Evolutionary conservation across 2,113 vertebrate genomes (phyloP).

Genomic region (Columbina picui): DNA sequence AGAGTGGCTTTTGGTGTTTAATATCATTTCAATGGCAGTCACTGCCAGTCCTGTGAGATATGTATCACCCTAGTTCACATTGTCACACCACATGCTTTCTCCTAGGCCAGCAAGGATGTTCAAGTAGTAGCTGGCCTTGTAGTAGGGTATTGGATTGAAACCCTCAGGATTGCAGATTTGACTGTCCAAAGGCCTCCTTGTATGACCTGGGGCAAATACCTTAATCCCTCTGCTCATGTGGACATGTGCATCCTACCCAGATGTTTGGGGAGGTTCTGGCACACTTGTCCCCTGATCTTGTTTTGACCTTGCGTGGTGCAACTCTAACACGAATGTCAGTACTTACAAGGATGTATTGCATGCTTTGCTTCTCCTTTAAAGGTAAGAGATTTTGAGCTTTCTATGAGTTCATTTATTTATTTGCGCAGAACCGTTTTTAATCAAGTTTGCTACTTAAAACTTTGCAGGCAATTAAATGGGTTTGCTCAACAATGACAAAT

Average conservation of each 20-base stretch:
- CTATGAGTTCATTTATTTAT: not conserved
- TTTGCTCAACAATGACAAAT: conserved; percentile 20
- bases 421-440: not conserved
- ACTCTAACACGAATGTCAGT: not conserved
- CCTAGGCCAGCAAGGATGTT: not conserved
- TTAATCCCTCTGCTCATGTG: not conserved
- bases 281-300: not conserved
- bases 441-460: not conserved
- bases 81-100: not conserved
- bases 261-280: not conserved
- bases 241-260: not conserved
- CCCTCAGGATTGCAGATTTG: not conserved
- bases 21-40: not conserved
- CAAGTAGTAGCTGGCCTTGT: not conserved
- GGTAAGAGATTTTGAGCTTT: not conserved
- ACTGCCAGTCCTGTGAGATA: not conserved
- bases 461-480: not conserved
- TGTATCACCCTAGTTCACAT: not conserved
- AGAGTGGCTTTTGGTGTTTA: not conserved
- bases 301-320: not conserved
- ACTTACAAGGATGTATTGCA: not conserved
- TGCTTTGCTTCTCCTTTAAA: not conserved
- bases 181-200: not conserved
- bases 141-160: not conserved
- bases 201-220: not conserved